Percentiles rank a stretch among this genome's conserved stretches.
These are phyloP conservation scores for Amazonetta brasiliensis DNA, from an alignment of 2,797 vertebrate genomes.

Conservation along the genomic window DNA sequence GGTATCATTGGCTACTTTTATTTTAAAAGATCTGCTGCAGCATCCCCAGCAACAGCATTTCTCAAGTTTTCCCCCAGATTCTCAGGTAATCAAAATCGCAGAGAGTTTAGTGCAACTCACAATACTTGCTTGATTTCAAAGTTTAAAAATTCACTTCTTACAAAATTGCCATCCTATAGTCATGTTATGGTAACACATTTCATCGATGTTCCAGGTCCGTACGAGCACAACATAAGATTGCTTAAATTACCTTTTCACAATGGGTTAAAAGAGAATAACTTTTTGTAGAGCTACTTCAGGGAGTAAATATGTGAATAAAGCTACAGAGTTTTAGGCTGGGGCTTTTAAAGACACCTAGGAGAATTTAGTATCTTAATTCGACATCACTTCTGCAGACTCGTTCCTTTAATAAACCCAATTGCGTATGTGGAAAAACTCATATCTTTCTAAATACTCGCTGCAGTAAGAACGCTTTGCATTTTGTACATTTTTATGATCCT, in stretches of 20 bases:
- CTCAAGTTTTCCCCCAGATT: background rate
- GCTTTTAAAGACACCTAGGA: background rate
- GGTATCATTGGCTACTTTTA: background rate
- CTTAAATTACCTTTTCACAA: background rate
- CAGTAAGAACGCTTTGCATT: background rate
- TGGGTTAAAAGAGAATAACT: background rate
- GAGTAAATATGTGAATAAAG: background rate
- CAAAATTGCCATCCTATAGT: background rate
- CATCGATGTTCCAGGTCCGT: background rate
- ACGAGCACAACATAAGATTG: background rate
- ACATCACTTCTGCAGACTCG: background rate
- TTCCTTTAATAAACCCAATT: background rate
- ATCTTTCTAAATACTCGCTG: background rate
- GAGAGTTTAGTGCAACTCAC: background rate
- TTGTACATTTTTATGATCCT: background rate
- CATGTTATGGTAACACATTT: background rate
- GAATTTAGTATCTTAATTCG: background rate
- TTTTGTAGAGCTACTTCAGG: background rate
- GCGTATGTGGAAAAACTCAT: background rate
- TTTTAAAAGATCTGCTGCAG: background rate
- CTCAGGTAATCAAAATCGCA: background rate
- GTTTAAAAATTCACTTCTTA: background rate
- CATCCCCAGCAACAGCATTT: background rate
- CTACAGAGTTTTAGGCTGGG: background rate
- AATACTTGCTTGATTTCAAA: background rate